Evolutionary conservation across 2,888 invertebrate species (phyloP).

Genomic region (Polia nebulosa): DNA sequence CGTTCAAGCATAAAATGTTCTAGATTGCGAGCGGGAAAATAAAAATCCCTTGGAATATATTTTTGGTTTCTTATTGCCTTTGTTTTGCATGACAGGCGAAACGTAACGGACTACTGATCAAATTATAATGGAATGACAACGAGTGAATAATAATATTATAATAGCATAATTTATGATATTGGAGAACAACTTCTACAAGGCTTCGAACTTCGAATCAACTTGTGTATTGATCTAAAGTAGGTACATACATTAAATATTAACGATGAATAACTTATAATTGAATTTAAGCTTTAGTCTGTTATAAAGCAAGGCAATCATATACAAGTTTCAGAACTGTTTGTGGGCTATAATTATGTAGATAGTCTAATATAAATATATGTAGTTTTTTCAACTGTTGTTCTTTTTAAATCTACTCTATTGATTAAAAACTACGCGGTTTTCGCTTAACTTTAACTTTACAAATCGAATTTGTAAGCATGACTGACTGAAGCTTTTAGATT

Average conservation of each 20-base stretch:
- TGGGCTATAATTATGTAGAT: not conserved
- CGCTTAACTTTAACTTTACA: not conserved
- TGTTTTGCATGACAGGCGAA: slow-evolving; percentile 24
- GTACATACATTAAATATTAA: slow-evolving; percentile 13
- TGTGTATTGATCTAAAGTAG: slow-evolving; percentile 10
- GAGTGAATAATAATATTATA: slow-evolving; percentile 10
- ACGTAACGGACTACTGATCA: slow-evolving; percentile 11
- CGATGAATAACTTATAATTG: slow-evolving; percentile 20
- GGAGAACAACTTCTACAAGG: slow-evolving; percentile 6
- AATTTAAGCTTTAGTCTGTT: not conserved
- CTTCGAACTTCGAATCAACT: slow-evolving; percentile 20
- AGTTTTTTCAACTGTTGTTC: not conserved
- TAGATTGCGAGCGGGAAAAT: slow-evolving; percentile 37
- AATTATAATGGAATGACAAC: slow-evolving; percentile 29
- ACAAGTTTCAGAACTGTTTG: not conserved
- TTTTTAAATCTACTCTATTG: not conserved
- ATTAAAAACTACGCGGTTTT: not conserved
- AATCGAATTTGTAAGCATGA: not conserved
- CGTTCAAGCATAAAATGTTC: slow-evolving; percentile 41
- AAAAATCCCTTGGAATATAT: slow-evolving; percentile 31
- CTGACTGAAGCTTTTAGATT: not conserved
- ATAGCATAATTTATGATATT: slow-evolving; percentile 16
- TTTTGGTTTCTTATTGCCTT: slow-evolving; percentile 13
- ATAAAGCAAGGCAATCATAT: not conserved
- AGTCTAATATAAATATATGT: not conserved